Percentiles rank a stretch among this genome's conserved stretches.
phyloP scores from a whole-genome alignment of 2,797 vertebrate species.

The Apogon talboti region DNA sequence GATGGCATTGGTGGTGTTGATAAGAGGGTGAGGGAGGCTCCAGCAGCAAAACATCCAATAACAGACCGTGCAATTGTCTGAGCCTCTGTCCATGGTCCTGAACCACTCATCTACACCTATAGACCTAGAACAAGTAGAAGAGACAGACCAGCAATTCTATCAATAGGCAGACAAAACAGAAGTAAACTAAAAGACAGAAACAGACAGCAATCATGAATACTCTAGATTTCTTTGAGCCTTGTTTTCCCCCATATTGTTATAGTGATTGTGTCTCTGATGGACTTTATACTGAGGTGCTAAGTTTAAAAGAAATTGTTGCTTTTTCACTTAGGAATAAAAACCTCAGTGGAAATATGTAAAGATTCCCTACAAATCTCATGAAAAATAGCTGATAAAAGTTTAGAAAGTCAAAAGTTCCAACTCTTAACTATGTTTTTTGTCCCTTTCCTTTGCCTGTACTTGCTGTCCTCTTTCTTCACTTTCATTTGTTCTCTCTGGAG shows the following conservation, averaged over 20 bases:
- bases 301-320: constrained; percentile 14
- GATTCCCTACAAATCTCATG: constrained; percentile 49
- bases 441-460: constrained; percentile 24
- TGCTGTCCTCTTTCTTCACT: constrained; percentile 44
- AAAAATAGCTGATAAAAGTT: constrained; percentile 64
- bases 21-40: constrained; percentile 53
- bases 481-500: constrained; percentile 58
- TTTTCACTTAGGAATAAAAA: constrained; percentile 12
- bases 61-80: constrained; percentile 72
- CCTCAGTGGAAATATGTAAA: constrained; percentile 11
- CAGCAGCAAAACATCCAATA: constrained; percentile 65
- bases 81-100: constrained; percentile 88
- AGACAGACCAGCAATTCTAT: constrained; percentile 22
- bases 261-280: too few species aligned
- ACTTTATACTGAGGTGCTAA: constrained; percentile 2
- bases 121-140: constrained; percentile 63
- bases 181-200: background rate
- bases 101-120: constrained; percentile 77
- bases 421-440: constrained; percentile 35
- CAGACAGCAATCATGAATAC: background rate
- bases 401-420: constrained; percentile 53
- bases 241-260: too few species aligned
- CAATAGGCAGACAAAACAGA: background rate
- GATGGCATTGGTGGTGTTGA: constrained; percentile 29
- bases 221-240: too few species aligned